A percentile compares a stretch with the other conserved stretches of the same genome.
These are phyloP conservation scores for Drosophila neocordata DNA, from an alignment of 1,140 invertebrate genomes.

Conservation along the genomic window DNA sequence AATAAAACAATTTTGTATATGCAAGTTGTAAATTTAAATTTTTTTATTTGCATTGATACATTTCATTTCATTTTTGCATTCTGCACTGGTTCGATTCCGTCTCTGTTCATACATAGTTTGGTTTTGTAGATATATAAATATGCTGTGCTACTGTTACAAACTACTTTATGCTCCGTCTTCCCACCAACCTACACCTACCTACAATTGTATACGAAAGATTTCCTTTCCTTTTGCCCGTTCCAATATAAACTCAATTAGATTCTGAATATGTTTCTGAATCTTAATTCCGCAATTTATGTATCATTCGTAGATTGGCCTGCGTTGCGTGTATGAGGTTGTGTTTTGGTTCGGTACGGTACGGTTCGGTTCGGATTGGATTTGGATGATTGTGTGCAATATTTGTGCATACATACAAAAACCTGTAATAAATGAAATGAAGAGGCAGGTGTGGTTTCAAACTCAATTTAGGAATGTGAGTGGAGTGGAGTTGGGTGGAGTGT, in stretches of 20 bases:
- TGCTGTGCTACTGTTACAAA: slow-evolving; percentile 48
- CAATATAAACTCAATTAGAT: slow-evolving; percentile 10
- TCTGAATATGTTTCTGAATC: no score
- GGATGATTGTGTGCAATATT: slow-evolving; percentile 11
- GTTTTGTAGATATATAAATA: slow-evolving; percentile 49
- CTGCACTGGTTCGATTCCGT: slow-evolving; percentile 21
- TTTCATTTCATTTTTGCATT: slow-evolving; percentile 29
- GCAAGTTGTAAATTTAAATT: slow-evolving; percentile 35
- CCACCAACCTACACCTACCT: slow-evolving; percentile 16
- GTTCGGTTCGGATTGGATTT: slow-evolving; percentile 16
- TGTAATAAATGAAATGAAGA: slow-evolving; percentile 21
- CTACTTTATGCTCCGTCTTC: slow-evolving; percentile 41
- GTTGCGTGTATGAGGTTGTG: slow-evolving; percentile 20
- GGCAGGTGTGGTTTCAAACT: slow-evolving; percentile 24
- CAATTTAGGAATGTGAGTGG: slow-evolving; percentile 5
- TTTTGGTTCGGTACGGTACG: slow-evolving; percentile 9
- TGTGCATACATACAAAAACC: slow-evolving; percentile 20
- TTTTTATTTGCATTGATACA: slow-evolving; percentile 54
- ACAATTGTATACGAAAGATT: slow-evolving; percentile 18
- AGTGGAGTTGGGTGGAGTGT: slow-evolving; percentile 3
- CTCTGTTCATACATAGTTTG: slow-evolving; percentile 35
- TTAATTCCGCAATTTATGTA: no score
- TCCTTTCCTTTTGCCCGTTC: neutral
- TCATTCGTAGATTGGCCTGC: neutral
- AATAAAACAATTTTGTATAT: neutral